Evolutionary conservation across 2,113 vertebrate genomes (phyloP).

Genomic region (Scomber japonicus): DNA sequence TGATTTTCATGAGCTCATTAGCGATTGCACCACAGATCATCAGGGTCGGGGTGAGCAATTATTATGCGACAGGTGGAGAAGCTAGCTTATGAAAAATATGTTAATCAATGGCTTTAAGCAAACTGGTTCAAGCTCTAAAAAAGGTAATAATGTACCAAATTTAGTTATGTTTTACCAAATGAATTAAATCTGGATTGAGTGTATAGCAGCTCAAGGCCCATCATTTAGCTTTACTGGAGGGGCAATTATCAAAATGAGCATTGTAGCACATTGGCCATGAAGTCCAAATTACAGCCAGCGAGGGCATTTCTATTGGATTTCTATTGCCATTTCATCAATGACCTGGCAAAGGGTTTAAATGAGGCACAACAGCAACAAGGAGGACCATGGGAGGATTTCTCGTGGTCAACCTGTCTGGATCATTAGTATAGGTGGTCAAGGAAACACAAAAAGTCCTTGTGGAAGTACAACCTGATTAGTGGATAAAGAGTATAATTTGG

Average conservation of each 20-base stretch:
- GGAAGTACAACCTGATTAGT: slow-evolving; percentile 59
- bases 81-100: slow-evolving; percentile 71
- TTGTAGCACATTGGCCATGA: slow-evolving; percentile 15
- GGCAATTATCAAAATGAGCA: slow-evolving; percentile 47
- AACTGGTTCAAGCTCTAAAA: slow-evolving; percentile 59
- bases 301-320: slow-evolving; percentile 44
- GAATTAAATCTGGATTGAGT: slow-evolving; percentile 22
- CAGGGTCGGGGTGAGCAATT: slow-evolving; percentile 65
- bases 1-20: slow-evolving; percentile 82
- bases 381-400: slow-evolving; percentile 36
- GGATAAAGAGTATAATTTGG: slow-evolving; percentile 50
- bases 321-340: slow-evolving; percentile 29
- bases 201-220: slow-evolving; percentile 19
- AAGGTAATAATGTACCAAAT: slow-evolving; percentile 61
- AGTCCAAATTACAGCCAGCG: slow-evolving; percentile 33
- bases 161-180: slow-evolving; percentile 37
- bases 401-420: slow-evolving; percentile 45
- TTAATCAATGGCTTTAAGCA: slow-evolving; percentile 69
- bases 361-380: slow-evolving; percentile 32
- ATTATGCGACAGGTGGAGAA: slow-evolving; percentile 70
- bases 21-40: slow-evolving; percentile 66
- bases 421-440: slow-evolving; percentile 54
- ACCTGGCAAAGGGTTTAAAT: slow-evolving; percentile 59
- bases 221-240: slow-evolving; percentile 17
- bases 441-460: slow-evolving; percentile 46